Evolutionary conservation across 2,888 invertebrate genomes (phyloP).

Genomic region (Latrodectus elegans): DNA sequence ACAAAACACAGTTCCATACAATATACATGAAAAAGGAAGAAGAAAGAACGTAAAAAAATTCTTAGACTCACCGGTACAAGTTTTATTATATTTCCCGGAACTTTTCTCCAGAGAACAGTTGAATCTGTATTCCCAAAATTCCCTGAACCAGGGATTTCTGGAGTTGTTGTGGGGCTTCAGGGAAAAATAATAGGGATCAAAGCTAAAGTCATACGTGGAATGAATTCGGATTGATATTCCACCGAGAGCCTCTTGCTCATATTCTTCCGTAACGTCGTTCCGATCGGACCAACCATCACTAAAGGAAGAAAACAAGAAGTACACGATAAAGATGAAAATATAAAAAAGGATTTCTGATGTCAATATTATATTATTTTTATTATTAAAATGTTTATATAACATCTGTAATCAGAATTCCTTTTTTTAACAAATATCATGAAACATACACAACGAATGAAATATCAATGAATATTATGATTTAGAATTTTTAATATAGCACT

Average conservation of each 20-base stretch:
- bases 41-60: slow-evolving; percentile 76
- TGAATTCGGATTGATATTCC: slow-evolving; percentile 85
- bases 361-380: too few relatives aligned
- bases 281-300: slow-evolving; percentile 87
- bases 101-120: slow-evolving; percentile 77
- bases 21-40: not conserved
- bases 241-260: slow-evolving; percentile 82
- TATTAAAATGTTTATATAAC: too few relatives aligned
- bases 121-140: slow-evolving; percentile 86
- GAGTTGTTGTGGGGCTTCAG: slow-evolving; percentile 81
- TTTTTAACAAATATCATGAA: too few relatives aligned
- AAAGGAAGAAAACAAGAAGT: not conserved
- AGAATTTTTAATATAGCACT: too few relatives aligned
- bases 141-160: slow-evolving; percentile 84
- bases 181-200: slow-evolving; percentile 82
- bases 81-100: slow-evolving; percentile 67
- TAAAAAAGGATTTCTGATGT: too few relatives aligned
- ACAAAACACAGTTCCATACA: not conserved
- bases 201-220: slow-evolving; percentile 81
- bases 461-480: too few relatives aligned
- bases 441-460: too few relatives aligned
- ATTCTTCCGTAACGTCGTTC: slow-evolving; percentile 82
- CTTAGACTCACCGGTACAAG: slow-evolving; percentile 80
- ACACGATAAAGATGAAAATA: too few relatives aligned
- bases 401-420: too few relatives aligned